Percentiles rank a stretch among this genome's conserved stretches.
Evolutionary conservation across 2,113 vertebrate species (phyloP).

Genomic region (Axis porcinus): DNA sequence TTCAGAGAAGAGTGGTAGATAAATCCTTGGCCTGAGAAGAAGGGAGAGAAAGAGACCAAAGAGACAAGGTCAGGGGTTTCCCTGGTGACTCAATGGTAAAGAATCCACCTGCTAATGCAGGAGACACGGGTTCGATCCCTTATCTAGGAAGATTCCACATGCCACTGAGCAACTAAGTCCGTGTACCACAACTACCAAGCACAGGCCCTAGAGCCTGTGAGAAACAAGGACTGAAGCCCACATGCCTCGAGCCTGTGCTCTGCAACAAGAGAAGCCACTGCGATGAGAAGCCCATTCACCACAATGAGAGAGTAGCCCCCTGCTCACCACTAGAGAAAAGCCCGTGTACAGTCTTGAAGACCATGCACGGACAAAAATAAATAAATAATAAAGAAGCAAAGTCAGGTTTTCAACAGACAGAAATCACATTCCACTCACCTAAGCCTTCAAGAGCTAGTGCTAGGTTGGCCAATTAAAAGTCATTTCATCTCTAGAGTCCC

Average conservation of each 20-base stretch:
- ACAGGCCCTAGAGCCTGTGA: background rate
- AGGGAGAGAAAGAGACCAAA: background rate
- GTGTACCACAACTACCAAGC: background rate
- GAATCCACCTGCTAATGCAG: background rate
- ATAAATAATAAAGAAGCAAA: background rate
- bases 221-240: background rate
- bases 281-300: background rate
- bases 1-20: background rate
- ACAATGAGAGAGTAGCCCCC: background rate
- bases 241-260: rapidly evolving
- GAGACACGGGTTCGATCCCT: background rate
- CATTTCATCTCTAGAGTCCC: slow-evolving; percentile 57
- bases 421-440: slow-evolving; percentile 34
- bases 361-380: background rate
- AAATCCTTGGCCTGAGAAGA: background rate
- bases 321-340: background rate
- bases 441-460: background rate
- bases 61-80: background rate
- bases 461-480: slow-evolving; percentile 63
- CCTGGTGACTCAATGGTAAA: background rate
- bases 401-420: slow-evolving; percentile 24
- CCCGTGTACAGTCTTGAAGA: background rate
- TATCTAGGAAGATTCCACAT: background rate
- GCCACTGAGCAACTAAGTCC: background rate
- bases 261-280: background rate